These are phyloP conservation scores for Orthosia incerta DNA, from an alignment of 2,888 invertebrate species.

Conservation along the genomic window DNA sequence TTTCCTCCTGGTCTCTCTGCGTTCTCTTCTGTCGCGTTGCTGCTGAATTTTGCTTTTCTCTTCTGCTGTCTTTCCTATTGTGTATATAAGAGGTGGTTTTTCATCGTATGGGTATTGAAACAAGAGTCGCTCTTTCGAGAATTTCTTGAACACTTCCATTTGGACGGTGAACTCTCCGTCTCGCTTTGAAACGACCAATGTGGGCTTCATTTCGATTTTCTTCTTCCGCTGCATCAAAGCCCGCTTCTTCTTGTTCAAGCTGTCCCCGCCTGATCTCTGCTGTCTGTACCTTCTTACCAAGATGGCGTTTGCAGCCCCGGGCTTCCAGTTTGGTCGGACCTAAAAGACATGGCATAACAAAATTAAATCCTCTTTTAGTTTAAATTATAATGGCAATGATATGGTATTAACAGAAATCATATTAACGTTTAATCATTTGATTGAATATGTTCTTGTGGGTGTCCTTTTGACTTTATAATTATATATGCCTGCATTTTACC, in stretches of 20 bases:
- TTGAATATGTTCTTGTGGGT: no score
- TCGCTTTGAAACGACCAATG: constrained; percentile 81
- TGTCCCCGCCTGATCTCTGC: constrained; percentile 81
- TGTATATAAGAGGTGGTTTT: constrained; percentile 83
- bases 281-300: constrained; percentile 83
- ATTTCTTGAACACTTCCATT: constrained; percentile 88
- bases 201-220: constrained; percentile 85
- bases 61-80: constrained; percentile 85
- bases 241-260: constrained; percentile 84
- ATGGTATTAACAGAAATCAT: no score
- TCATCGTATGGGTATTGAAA: constrained; percentile 88
- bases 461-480: no score
- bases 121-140: constrained; percentile 83
- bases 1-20: constrained; percentile 85
- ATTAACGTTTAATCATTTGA: no score
- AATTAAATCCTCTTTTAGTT: background rate
- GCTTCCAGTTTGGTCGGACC: constrained; percentile 86
- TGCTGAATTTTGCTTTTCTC: constrained; percentile 81
- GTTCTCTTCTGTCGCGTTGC: constrained; percentile 83
- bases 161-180: constrained; percentile 86
- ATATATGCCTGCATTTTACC: no score
- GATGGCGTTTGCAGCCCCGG: constrained; percentile 85
- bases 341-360: constrained; percentile 63
- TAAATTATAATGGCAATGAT: no score
- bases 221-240: constrained; percentile 84